These are phyloP conservation scores for Rhingia campestris DNA, from an alignment of 2,888 invertebrate species.

Conservation along the genomic window DNA sequence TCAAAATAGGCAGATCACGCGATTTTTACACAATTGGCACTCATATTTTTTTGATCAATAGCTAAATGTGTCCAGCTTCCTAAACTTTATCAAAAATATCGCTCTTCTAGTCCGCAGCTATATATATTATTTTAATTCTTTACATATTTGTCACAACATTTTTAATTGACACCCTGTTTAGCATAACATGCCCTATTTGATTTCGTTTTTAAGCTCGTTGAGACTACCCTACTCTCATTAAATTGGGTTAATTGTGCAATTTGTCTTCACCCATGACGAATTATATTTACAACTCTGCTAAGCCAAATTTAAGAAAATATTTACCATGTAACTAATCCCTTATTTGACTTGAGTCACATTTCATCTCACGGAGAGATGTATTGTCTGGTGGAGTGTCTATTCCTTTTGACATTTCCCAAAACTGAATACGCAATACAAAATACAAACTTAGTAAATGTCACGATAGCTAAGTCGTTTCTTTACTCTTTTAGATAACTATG, in stretches of 20 bases:
- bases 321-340: slow-evolving; percentile 1
- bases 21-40: too few species aligned
- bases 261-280: neutral
- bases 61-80: too few species aligned
- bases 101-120: too few species aligned
- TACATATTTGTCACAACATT: too few species aligned
- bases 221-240: too few species aligned
- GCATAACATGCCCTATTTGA: too few species aligned
- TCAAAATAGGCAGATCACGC: too few species aligned
- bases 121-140: too few species aligned
- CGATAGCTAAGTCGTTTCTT: slow-evolving; percentile 10
- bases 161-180: too few species aligned
- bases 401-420: neutral
- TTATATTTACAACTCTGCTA: neutral
- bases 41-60: too few species aligned
- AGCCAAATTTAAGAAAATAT: neutral
- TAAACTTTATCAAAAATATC: too few species aligned
- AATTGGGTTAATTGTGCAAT: neutral
- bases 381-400: neutral
- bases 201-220: too few species aligned
- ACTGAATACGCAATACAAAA: slow-evolving; percentile 1
- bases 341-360: slow-evolving; percentile 5
- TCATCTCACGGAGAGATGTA: neutral
- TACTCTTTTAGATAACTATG: slow-evolving; percentile 2
- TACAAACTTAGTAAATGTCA: neutral